Conservation (phyloP, 2,113 vertebrate species). For the Isurus oxyrinchus region DNA sequence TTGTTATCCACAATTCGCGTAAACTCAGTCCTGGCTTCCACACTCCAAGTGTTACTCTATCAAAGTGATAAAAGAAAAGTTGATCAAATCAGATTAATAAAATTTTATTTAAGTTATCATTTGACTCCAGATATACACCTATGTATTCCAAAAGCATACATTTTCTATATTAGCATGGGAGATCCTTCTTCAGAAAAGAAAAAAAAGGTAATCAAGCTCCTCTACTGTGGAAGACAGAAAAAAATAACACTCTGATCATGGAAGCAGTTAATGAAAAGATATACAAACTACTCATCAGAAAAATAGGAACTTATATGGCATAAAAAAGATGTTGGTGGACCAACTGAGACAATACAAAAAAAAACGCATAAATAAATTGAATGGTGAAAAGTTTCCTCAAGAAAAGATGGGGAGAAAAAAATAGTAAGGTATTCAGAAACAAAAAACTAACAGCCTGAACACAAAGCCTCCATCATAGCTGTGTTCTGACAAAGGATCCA, state of each 20-base stretch:
- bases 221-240: neutral
- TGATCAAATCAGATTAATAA: neutral
- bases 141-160: neutral
- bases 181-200: neutral
- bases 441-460: neutral
- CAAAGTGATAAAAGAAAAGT: neutral
- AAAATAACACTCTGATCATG: neutral
- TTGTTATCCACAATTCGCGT: slow-evolving; percentile 64
- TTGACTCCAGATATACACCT: neutral
- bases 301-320: neutral
- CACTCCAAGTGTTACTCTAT: slow-evolving; percentile 70
- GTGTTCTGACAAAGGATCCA: neutral
- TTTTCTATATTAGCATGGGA: neutral
- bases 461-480: neutral
- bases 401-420: neutral
- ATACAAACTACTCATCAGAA: neutral
- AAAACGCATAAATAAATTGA: neutral
- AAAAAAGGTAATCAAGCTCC: neutral
- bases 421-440: neutral
- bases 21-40: slow-evolving; percentile 63
- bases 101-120: neutral
- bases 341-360: neutral
- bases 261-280: neutral
- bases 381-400: neutral
- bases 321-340: neutral